Conservation (phyloP, 2,113 vertebrate species). For the Protobothrops mucrosquamatus region DNA sequence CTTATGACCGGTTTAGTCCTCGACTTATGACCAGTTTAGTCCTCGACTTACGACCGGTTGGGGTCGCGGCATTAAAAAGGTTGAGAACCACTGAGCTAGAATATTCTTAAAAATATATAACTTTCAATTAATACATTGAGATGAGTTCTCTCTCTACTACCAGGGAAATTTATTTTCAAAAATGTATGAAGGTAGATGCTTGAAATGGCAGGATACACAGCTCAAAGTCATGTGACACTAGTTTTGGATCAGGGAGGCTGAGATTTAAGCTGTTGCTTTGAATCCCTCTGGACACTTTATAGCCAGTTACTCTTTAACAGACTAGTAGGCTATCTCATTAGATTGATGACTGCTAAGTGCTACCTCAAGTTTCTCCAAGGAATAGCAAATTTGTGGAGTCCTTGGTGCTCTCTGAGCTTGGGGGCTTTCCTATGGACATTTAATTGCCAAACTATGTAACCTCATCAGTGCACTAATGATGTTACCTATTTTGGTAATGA, state of each 20-base stretch:
- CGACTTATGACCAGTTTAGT: too few species aligned
- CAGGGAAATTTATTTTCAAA: background rate
- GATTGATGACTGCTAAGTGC: background rate
- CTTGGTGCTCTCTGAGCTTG: background rate
- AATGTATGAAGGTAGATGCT: background rate
- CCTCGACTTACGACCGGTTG: too few species aligned
- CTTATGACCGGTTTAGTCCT: too few species aligned
- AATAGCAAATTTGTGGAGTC: background rate
- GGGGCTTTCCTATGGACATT: background rate
- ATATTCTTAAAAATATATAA: background rate
- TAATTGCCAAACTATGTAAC: background rate
- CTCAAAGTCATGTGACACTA: background rate
- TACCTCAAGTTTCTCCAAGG: background rate
- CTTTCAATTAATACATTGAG: background rate
- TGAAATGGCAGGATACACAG: background rate
- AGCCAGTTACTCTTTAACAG: background rate
- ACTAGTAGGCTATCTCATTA: background rate
- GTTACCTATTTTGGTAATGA: too few species aligned
- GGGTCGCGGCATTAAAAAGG: too few species aligned
- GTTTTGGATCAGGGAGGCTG: background rate
- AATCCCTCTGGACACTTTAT: background rate
- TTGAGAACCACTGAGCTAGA: too few species aligned
- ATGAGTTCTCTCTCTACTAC: background rate
- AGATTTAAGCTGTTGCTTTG: background rate
- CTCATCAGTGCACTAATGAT: background rate